These are phyloP conservation scores for Penaeus vannamei DNA, from an alignment of 1,140 invertebrate genomes.

Conservation along the genomic window DNA sequence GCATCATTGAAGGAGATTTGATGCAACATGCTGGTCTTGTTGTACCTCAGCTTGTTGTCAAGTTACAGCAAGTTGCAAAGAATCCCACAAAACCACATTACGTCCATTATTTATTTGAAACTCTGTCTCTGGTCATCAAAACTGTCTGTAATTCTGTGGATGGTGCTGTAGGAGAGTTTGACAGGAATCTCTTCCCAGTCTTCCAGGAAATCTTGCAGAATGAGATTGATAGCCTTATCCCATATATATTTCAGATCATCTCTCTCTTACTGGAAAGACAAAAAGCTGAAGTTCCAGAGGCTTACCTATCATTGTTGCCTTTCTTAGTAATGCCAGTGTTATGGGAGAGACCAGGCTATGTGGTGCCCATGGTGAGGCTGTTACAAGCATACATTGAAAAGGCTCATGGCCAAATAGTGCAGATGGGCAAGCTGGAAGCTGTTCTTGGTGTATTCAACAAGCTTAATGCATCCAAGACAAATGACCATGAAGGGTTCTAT, in stretches of 20 bases:
- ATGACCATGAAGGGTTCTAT: slow-evolving; percentile 97
- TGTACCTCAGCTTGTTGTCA: slow-evolving; percentile 87
- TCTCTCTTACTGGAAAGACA: slow-evolving; percentile 91
- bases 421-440: slow-evolving; percentile 79
- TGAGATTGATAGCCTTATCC: slow-evolving; percentile 82
- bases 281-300: slow-evolving; percentile 77
- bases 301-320: slow-evolving; percentile 91
- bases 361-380: slow-evolving; percentile 90
- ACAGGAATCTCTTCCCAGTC: slow-evolving; percentile 91
- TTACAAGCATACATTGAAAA: slow-evolving; percentile 88
- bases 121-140: slow-evolving; percentile 88
- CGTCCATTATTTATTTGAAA: slow-evolving; percentile 98
- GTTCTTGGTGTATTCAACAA: slow-evolving; percentile 97
- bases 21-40: slow-evolving; percentile 85
- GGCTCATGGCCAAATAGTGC: slow-evolving; percentile 82
- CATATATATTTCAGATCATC: slow-evolving; percentile 82
- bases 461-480: slow-evolving; percentile 92
- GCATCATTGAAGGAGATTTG: slow-evolving; percentile 84
- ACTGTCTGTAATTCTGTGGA: slow-evolving; percentile 89
- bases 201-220: slow-evolving; percentile 94
- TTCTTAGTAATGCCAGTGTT: slow-evolving; percentile 88
- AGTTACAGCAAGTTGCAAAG: slow-evolving; percentile 87
- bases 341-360: slow-evolving; percentile 94
- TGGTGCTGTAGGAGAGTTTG: slow-evolving; percentile 87
- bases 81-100: slow-evolving; percentile 97